Conservation (phyloP, 2,113 vertebrate species). For the Crypturellus undulatus region DNA sequence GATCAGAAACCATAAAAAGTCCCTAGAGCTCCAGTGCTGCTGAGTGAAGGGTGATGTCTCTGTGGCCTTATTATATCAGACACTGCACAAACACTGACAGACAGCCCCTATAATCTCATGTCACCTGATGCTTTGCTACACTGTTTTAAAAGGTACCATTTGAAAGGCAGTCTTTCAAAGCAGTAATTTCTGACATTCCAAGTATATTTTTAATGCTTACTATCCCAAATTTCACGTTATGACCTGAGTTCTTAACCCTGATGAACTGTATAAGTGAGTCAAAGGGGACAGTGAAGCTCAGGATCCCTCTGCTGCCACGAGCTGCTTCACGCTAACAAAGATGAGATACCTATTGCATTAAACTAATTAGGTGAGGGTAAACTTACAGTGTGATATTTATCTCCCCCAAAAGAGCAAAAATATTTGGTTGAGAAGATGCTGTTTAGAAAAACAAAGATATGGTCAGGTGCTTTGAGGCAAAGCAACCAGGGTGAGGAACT, state of each 20-base stretch:
- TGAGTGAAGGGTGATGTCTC: neutral
- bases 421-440: neutral
- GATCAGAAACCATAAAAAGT: neutral
- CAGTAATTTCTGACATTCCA: constrained; percentile 34
- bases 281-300: neutral
- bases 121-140: neutral
- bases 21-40: neutral
- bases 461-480: neutral
- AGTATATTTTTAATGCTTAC: neutral
- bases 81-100: neutral
- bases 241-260: neutral
- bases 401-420: neutral
- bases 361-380: neutral
- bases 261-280: neutral
- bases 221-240: neutral
- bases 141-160: neutral
- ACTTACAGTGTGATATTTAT: neutral
- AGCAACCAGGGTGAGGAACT: neutral
- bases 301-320: neutral
- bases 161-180: constrained; percentile 7
- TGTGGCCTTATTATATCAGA: neutral
- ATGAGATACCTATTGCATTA: rapidly evolving
- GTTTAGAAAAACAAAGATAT: neutral
- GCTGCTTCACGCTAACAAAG: neutral
- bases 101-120: neutral